phyloP scores from a whole-genome alignment of 2,113 vertebrate genomes.

The Ornithorhynchus anatinus region DNA sequence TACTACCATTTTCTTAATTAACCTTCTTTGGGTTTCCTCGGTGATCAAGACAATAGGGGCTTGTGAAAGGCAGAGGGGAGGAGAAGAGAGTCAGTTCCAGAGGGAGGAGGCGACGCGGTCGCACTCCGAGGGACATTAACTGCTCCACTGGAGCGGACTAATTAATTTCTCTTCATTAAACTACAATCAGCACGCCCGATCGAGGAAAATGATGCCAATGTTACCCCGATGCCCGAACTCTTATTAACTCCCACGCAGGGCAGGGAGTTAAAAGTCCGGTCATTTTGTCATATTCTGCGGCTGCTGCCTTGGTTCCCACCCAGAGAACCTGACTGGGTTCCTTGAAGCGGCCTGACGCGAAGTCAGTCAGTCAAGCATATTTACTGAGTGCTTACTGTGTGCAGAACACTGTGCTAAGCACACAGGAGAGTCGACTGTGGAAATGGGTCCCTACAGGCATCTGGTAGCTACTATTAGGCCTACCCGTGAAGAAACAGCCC shows the following conservation, averaged over 20 bases:
- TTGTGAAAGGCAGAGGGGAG: conserved; percentile 28
- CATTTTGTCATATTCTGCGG: conserved; percentile 8
- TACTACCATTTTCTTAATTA: conserved; percentile 21
- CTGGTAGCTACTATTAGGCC: conserved; percentile 22
- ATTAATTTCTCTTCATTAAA: conserved; percentile 63
- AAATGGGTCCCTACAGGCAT: not conserved
- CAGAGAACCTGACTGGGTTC: too few relatives aligned
- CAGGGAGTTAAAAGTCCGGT: conserved; percentile 29
- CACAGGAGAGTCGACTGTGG: conserved; percentile 12
- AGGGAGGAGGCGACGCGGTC: conserved; percentile 21
- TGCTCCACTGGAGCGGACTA: conserved; percentile 59
- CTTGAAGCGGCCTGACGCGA: too few relatives aligned
- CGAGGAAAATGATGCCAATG: conserved; percentile 34
- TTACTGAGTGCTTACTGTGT: too few relatives aligned
- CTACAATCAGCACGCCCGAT: conserved; percentile 52
- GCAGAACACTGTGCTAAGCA: too few relatives aligned
- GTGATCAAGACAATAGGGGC: conserved; percentile 30
- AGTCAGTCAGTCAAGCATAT: too few relatives aligned
- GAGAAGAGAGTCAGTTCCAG: conserved; percentile 15
- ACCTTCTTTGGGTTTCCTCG: conserved; percentile 19
- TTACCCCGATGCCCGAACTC: conserved; percentile 28
- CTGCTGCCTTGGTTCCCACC: conserved; percentile 10
- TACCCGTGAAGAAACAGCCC: too few relatives aligned
- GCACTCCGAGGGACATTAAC: conserved; percentile 43
- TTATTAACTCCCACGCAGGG: conserved; percentile 21